These are phyloP conservation scores for Neomonachus schauinslandi DNA, from an alignment of 2,113 vertebrate genomes.

Conservation along the genomic window DNA sequence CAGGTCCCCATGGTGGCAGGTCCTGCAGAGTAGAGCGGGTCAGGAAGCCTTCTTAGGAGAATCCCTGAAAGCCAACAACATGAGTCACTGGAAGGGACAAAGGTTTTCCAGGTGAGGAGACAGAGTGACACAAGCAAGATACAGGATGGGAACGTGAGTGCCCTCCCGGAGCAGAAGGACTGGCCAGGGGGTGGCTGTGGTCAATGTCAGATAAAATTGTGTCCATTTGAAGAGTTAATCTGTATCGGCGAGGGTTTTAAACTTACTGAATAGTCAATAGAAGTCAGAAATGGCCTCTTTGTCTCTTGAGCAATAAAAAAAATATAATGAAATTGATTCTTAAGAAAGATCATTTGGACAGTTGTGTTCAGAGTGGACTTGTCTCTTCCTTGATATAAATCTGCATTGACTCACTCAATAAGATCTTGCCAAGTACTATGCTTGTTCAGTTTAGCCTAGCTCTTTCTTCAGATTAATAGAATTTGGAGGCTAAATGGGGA, in stretches of 20 bases:
- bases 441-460: neutral
- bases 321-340: constrained; percentile 25
- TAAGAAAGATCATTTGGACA: neutral
- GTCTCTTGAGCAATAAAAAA: neutral
- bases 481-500: neutral
- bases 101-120: neutral
- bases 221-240: neutral
- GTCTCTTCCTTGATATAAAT: neutral
- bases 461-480: constrained; percentile 11
- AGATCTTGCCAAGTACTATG: neutral
- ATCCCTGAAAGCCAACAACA: neutral
- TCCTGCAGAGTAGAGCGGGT: neutral
- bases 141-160: too few relatives aligned
- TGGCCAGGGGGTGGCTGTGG: neutral
- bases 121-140: neutral
- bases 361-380: neutral
- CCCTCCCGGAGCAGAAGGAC: neutral
- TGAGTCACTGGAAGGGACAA: neutral
- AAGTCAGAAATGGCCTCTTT: neutral
- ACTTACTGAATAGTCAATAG: neutral
- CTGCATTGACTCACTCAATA: neutral
- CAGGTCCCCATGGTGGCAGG: neutral
- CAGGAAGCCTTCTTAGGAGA: neutral
- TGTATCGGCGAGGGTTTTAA: neutral
- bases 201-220: neutral